Conservation (phyloP, 53 echinoderm and acorn worm species). For the Holothuria scabra region DNA sequence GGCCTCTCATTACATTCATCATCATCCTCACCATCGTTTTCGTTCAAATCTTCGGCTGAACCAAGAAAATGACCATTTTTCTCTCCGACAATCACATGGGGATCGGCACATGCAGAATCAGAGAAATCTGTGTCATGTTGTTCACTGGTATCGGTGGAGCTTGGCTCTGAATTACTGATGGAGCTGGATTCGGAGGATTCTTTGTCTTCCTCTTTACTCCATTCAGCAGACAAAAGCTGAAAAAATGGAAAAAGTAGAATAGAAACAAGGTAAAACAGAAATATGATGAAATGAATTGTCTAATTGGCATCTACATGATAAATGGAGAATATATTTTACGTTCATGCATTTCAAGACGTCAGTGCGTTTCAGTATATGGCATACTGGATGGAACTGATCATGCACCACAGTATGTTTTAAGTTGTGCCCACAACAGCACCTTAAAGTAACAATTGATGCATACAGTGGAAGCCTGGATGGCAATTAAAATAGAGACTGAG, state of each 20-base stretch:
- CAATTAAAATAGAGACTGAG: too few species aligned
- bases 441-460: too few species aligned
- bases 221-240: conserved; percentile 87
- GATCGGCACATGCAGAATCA: conserved; percentile 37
- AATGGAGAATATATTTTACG: too few species aligned
- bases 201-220: conserved; percentile 79
- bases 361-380: too few species aligned
- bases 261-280: not conserved
- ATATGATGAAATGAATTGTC: too few species aligned
- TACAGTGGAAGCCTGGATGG: too few species aligned
- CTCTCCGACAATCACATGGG: not conserved
- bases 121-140: conserved; percentile 84
- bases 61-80: not conserved
- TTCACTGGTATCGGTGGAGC: conserved; percentile 79
- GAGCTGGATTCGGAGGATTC: conserved; percentile 80
- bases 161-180: conserved; percentile 74
- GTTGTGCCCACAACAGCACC: too few species aligned
- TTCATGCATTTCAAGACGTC: too few species aligned
- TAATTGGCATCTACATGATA: too few species aligned
- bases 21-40: conserved; percentile 7
- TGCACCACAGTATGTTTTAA: too few species aligned
- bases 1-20: conserved; percentile 6
- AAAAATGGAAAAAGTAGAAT: conserved; percentile 16
- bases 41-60: not conserved
- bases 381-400: too few species aligned